These are phyloP conservation scores for Brachionus plicatilis DNA, from an alignment of 1,140 invertebrate genomes.

Conservation along the genomic window DNA sequence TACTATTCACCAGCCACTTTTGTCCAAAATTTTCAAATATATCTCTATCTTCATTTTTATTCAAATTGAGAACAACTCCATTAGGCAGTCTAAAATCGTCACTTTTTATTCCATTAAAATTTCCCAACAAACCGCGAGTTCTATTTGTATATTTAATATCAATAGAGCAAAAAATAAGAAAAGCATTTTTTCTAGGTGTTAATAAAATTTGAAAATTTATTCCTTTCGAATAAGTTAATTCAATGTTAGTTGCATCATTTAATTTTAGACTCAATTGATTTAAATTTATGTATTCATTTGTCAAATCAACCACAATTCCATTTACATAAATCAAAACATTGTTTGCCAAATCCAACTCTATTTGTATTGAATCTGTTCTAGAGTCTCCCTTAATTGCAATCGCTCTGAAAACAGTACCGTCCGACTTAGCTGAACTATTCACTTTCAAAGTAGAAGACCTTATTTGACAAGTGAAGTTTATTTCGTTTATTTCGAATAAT, in stretches of 20 bases:
- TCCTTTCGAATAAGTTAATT: background rate
- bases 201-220: background rate
- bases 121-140: conserved; percentile 45
- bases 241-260: background rate
- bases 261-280: background rate
- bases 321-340: background rate
- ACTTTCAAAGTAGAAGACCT: background rate
- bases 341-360: conserved; percentile 40
- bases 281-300: background rate
- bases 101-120: conserved; percentile 42
- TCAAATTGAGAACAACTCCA: conserved; percentile 40
- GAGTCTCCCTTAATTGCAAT: conserved; percentile 41
- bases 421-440: background rate
- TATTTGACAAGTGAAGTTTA: conserved; percentile 42
- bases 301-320: background rate
- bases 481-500: background rate
- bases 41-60: conserved; percentile 41
- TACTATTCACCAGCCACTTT: conserved; percentile 13
- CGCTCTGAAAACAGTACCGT: conserved; percentile 42
- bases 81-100: conserved; percentile 44
- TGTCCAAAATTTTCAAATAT: conserved; percentile 44
- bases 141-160: conserved; percentile 39
- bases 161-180: conserved; percentile 34
- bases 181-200: background rate
- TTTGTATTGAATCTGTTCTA: background rate